Conservation (phyloP, 2,797 vertebrate species). For the Rhinoraja longicauda region DNA sequence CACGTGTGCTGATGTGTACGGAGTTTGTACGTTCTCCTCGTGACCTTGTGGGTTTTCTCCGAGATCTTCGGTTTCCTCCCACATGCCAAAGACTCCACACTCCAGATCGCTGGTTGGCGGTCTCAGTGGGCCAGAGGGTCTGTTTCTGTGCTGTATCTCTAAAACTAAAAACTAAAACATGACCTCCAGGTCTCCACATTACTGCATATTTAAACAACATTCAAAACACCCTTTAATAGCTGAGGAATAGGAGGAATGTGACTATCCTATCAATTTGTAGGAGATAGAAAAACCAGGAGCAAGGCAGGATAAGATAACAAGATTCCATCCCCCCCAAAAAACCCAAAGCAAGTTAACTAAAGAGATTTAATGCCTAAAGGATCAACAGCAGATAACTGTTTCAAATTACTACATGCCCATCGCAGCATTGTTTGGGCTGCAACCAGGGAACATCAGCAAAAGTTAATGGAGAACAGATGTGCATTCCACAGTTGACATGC, state of each 20-base stretch:
- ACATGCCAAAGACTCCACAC: too few relatives aligned
- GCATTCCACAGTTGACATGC: slow-evolving; percentile 53
- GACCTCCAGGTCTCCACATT: not conserved
- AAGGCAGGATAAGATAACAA: not conserved
- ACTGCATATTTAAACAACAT: not conserved
- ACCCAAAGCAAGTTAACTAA: not conserved
- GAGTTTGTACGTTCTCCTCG: too few relatives aligned
- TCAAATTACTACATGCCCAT: slow-evolving; percentile 13
- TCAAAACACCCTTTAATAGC: not conserved
- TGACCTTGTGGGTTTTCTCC: too few relatives aligned
- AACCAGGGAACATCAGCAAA: not conserved
- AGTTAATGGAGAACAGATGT: slow-evolving; percentile 55
- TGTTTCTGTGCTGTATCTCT: too few relatives aligned
- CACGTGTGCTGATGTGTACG: too few relatives aligned
- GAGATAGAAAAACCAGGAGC: not conserved
- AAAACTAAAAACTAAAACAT: too few relatives aligned
- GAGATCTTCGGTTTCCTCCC: too few relatives aligned
- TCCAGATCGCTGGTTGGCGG: too few relatives aligned
- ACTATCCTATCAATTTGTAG: not conserved
- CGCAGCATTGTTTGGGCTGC: not conserved
- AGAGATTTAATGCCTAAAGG: not conserved
- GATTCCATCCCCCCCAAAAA: not conserved
- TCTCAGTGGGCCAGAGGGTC: too few relatives aligned
- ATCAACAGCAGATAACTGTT: not conserved
- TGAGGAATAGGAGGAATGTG: not conserved